Conservation (phyloP, 2,113 vertebrate species). For the Takifugu flavidus region DNA sequence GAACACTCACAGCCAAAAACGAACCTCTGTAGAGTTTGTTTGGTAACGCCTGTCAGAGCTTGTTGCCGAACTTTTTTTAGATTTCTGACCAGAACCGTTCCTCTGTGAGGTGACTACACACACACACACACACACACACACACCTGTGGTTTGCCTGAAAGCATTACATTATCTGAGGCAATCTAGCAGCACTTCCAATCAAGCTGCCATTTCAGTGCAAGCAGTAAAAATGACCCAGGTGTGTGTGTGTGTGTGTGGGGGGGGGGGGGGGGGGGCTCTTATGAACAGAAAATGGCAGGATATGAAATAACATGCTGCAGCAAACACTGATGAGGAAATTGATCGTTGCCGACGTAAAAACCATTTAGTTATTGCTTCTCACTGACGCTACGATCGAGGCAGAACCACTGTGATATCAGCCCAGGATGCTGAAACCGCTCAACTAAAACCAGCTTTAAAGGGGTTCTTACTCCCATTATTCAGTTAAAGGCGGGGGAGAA, state of each 20-base stretch:
- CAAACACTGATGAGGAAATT: slow-evolving; percentile 39
- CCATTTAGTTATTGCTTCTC: slow-evolving; percentile 27
- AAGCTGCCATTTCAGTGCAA: slow-evolving; percentile 37
- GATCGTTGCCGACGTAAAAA: slow-evolving; percentile 26
- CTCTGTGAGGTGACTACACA: slow-evolving; percentile 26
- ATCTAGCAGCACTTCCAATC: slow-evolving; percentile 40
- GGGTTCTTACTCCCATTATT: too few relatives aligned
- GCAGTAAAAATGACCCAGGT: slow-evolving; percentile 40
- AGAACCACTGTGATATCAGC: too few relatives aligned
- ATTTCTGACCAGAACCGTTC: slow-evolving; percentile 27
- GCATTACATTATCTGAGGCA: slow-evolving; percentile 52
- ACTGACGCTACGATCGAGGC: not conserved
- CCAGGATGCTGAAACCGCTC: too few relatives aligned
- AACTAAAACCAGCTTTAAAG: too few relatives aligned
- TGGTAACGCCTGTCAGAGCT: slow-evolving; percentile 46
- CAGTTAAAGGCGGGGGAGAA: too few relatives aligned
- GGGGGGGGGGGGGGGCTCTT: slow-evolving; percentile 4
- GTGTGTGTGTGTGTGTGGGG: too few relatives aligned
- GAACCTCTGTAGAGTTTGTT: slow-evolving; percentile 32
- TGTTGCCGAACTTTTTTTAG: slow-evolving; percentile 37
- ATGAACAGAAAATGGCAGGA: slow-evolving; percentile 26
- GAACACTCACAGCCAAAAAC: slow-evolving; percentile 27
- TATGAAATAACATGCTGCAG: slow-evolving; percentile 21
- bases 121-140: slow-evolving; percentile 19
- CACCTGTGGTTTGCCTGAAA: slow-evolving; percentile 40